Evolutionary conservation across 2,888 invertebrate species (phyloP).

Genomic region (Cylloceria caligata): DNA sequence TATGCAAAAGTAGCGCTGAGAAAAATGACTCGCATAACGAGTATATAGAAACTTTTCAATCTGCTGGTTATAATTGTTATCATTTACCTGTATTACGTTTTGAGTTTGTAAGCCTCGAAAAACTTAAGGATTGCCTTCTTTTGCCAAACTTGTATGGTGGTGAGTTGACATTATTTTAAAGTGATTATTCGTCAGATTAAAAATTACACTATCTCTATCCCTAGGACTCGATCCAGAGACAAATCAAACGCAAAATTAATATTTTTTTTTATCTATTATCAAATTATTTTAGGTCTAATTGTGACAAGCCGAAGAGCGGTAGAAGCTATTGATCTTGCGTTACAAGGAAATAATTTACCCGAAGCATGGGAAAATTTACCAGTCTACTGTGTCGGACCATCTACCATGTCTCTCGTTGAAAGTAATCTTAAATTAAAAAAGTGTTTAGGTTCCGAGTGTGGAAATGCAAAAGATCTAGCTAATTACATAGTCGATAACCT

Average conservation of each 20-base stretch:
- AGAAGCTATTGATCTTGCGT: slow-evolving; percentile 76
- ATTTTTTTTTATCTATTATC: too few species aligned
- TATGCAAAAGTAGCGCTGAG: slow-evolving; percentile 78
- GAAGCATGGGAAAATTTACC: slow-evolving; percentile 76
- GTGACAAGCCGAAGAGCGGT: slow-evolving; percentile 81
- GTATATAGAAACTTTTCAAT: slow-evolving; percentile 74
- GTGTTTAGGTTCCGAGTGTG: slow-evolving; percentile 77
- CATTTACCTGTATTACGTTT: slow-evolving; percentile 77
- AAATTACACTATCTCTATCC: too few species aligned
- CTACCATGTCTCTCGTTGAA: slow-evolving; percentile 77
- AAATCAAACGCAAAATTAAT: too few species aligned
- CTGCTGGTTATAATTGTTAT: slow-evolving; percentile 77
- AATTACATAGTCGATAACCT: slow-evolving; percentile 72
- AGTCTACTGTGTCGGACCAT: slow-evolving; percentile 80
- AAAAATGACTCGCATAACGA: slow-evolving; percentile 75
- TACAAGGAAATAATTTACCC: slow-evolving; percentile 65
- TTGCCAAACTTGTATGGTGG: slow-evolving; percentile 76
- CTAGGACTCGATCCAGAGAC: too few species aligned
- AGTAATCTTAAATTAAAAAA: slow-evolving; percentile 73
- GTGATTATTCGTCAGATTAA: too few species aligned
- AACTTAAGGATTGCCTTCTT: slow-evolving; percentile 72
- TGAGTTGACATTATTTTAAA: slow-evolving; percentile 66
- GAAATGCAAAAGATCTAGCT: slow-evolving; percentile 80
- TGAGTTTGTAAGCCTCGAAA: slow-evolving; percentile 77
- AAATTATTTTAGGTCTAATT: slow-evolving; percentile 77